Evolutionary conservation across 2,888 invertebrate species (phyloP), one percentile per base, ranked within the genome.

Genomic region (Neoitamus cyanurus): DNA sequence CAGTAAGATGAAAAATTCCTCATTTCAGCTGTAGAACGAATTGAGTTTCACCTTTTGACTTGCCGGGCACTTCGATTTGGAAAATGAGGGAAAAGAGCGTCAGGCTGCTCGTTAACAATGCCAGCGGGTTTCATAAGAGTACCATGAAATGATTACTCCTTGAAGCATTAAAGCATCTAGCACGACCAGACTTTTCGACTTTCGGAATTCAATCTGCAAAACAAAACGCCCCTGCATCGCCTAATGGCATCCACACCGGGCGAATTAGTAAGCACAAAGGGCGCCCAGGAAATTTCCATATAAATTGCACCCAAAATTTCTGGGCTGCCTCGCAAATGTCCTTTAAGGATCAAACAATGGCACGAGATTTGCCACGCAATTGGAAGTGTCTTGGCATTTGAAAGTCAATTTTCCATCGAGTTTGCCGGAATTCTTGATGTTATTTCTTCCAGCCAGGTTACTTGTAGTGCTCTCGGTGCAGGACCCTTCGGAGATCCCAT

Each of bases 281-380:
- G 28, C 37, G 13, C n/a, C 3, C 68, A 5, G 36, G 1, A 37
- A 82, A 82, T 82, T 82, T 82, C 68, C 82, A 82, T 82, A 82
- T 82, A 82, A 82, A 82, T 82, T 82, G 82, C 69, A 82, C 82
- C 68, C 82, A 36, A 82, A 82, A 69, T 36, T 58, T 69, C 69
- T 68, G 68, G 69, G 82, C 25, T 69, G 25, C 68, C 28, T 69
- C 25, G 69, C 37, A 82, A 82, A 69, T 37, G 69, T 82, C 82
- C 82, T 69, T 82, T 82, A 82, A 82, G 82, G 82, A 82, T 69
- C 82, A 68, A 82, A 82, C 82, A 82, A 82, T 82, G 69, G 82
- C 69, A 68, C 25, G 69, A 82, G 82, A 69, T 82, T 82, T 82
- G 82, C 82, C 82, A 82, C 82, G 69, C 82, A 82, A 82, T 82